Base-by-base conservation (phyloP, 2,888 invertebrate genomes). In the Limnephilus rhombicus region DNA sequence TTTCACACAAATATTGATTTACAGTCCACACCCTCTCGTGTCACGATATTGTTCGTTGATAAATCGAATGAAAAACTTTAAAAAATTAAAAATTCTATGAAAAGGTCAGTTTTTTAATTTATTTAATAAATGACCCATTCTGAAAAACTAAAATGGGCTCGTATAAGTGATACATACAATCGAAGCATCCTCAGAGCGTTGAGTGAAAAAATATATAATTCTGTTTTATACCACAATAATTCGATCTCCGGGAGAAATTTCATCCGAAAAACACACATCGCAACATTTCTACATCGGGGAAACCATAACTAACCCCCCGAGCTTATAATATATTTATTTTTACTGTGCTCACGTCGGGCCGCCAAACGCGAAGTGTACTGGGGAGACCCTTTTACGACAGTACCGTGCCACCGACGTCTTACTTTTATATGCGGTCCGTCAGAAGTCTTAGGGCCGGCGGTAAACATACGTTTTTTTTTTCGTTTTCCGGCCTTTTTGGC, bases 291-390 rank as follows among this genome's bases (percentile, higher is more conserved):
- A 34, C 83, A 34, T 41, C 37, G 83, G 31, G 87, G 53, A 87
- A 87, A 49, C 92, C 93, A 92, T 93, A 93, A 93, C 92, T 93
- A 91, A 91, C 92, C 89, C 89, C 89, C 88, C 86, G 68, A 85
- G 90, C 93, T 93, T 92, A 93, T 93, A 93, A 93, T 92, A 93
- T 93, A 93, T 93, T 93, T 93, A 93, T 93, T 90, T 93, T 91
- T 93, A 93, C 92, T 88, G 92, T 89, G 87, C 92, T 91, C 86
- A 29, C 49, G 53, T 49, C 53, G 49, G 86, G 87, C 53, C 83
- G 83, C 83, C 83, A 83, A 41, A 37, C 15, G 83, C 68, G 68
- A 68, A 68, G 68, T 68, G 83, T 86, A 85, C 85, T 86, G 91
- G 91, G 91, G 68, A 85, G 53, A 91, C 68, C 68, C 34, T 91